Percentiles rank a stretch among this genome's conserved stretches.
phyloP scores from a whole-genome alignment of 2,888 invertebrate species.

The Lapara coniferarum region DNA sequence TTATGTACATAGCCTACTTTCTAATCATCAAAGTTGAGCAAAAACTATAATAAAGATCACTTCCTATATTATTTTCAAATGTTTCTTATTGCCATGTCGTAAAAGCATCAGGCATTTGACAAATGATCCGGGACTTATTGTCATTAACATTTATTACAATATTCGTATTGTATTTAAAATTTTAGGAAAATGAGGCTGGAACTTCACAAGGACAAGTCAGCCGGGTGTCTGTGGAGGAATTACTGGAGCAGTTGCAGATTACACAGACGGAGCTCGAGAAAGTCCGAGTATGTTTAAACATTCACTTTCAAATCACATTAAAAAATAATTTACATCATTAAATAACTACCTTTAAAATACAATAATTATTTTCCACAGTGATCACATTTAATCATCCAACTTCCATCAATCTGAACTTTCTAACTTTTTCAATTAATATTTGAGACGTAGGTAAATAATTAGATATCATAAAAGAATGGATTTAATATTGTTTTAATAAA shows the following conservation, averaged over 20 bases:
- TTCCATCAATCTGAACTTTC: slow-evolving; percentile 16
- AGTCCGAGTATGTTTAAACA: slow-evolving; percentile 87
- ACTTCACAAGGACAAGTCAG: slow-evolving; percentile 83
- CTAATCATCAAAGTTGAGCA: too few relatives aligned
- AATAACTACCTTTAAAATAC: background rate
- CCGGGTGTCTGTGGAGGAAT: slow-evolving; percentile 90
- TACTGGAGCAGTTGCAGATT: slow-evolving; percentile 91
- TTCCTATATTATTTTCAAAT: too few relatives aligned
- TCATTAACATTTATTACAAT: too few relatives aligned
- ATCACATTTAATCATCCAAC: slow-evolving; percentile 11
- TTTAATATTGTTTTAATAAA: slow-evolving; percentile 19
- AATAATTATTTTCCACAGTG: slow-evolving; percentile 8
- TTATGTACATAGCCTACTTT: too few relatives aligned
- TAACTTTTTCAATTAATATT: slow-evolving; percentile 24
- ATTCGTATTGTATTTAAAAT: slow-evolving; percentile 23
- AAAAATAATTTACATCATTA: background rate
- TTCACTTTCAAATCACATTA: background rate
- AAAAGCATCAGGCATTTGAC: too few relatives aligned
- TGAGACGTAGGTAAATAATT: slow-evolving; percentile 5
- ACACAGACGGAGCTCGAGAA: slow-evolving; percentile 94
- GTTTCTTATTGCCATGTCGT: too few relatives aligned
- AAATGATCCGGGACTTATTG: too few relatives aligned
- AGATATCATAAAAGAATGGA: background rate
- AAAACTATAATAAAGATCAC: too few relatives aligned
- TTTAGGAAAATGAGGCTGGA: slow-evolving; percentile 70